phyloP scores from a whole-genome alignment of 2,113 vertebrate species.

The Marcusenius ussheri region DNA sequence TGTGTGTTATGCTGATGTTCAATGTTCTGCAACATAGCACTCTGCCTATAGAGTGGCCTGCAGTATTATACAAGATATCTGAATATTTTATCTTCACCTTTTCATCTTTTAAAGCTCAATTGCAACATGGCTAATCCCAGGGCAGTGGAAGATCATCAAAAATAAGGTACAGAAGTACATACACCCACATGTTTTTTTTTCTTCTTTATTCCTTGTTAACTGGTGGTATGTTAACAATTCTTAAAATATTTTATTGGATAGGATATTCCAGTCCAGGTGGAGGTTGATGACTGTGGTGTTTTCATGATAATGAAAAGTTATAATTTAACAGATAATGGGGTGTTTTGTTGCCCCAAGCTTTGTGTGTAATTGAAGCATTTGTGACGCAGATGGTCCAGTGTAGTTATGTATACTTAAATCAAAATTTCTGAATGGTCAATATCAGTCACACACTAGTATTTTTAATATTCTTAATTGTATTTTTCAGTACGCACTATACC shows the following conservation, averaged over 20 bases:
- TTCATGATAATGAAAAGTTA: background rate
- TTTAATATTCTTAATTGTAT: background rate
- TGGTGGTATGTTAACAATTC: background rate
- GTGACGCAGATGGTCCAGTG: no score
- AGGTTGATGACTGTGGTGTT: background rate
- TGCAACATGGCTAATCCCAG: background rate
- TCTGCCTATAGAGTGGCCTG: background rate
- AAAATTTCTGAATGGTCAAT: background rate
- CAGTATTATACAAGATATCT: background rate
- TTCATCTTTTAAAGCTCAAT: background rate
- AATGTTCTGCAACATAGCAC: background rate
- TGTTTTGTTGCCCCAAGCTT: background rate
- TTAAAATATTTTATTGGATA: background rate
- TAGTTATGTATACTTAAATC: no score
- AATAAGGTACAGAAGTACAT: background rate
- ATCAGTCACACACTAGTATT: background rate
- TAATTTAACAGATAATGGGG: background rate
- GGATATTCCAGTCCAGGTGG: background rate
- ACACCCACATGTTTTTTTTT: background rate
- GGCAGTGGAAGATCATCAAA: background rate
- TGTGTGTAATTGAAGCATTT: background rate
- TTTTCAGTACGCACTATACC: background rate
- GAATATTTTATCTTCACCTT: background rate
- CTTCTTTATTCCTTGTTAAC: background rate
- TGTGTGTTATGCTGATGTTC: background rate